Base-by-base conservation (phyloP, 1,140 invertebrate genomes). In the Nasonia vitripennis region DNA sequence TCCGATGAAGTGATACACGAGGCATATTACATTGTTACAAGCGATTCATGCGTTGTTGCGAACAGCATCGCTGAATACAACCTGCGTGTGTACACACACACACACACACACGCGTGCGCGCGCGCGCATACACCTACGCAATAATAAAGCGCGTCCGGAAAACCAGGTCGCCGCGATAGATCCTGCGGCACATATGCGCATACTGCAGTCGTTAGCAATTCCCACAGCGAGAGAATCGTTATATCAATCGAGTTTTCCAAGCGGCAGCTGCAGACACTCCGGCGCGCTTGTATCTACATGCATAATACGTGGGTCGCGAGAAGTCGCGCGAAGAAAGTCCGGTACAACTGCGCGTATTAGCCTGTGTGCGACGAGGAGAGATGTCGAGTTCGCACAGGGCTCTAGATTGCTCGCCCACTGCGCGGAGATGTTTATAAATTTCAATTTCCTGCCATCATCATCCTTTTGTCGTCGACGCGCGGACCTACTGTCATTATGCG, bases 391-490 rank as follows among this genome's bases (percentile, higher is more conserved):
- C 55, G 55, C 55, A 62, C 17, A n/a, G 17, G 20, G 17, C 55
- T 62, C 20, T 9, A 62, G 55, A 62, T 62, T 62, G 55, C 55
- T 62, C 55, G 55, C 55, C 55, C 55, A 62, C 55, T 62, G 17
- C 7, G 55, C 17, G 55, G 34, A 37, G 4, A 45, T 62, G 17
- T 70, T 37, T 41, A 31, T 80, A 80, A 80, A 70, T 70, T 34
- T 68, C 78, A 70, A 80, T 70, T 70, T 70, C 55, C 55, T 70
- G 78, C 78, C 34, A 80, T 80, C 34, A 80, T 80, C 78, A 80
- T 80, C 78, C 62, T 80, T 67, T 80, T 80, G 78, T 80, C 62
- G 17, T 5, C 51, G 51, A 27, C 51, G 17, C 27, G 17, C 6
- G 4, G 11, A 37, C 31, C 37, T 31, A 31, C 27, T 31, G 9